Conservation (phyloP, 2,888 invertebrate genomes). For the Morpho deidamia region DNA sequence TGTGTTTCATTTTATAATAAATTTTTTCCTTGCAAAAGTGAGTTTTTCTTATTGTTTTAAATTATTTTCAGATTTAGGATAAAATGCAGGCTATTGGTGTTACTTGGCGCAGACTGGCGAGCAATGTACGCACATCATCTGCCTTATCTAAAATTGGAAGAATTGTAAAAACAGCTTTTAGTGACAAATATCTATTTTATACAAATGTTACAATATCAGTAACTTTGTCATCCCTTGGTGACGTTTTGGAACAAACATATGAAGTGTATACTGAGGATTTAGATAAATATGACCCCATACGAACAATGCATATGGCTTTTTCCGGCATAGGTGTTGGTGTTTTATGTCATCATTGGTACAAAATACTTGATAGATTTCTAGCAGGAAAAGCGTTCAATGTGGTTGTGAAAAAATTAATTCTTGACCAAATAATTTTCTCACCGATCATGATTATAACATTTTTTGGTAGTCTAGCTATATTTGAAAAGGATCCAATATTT, state of each 20-base stretch:
- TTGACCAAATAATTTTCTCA: constrained; percentile 93
- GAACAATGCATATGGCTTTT: constrained; percentile 88
- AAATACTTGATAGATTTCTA: constrained; percentile 84
- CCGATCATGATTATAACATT: constrained; percentile 90
- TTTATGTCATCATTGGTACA: constrained; percentile 94
- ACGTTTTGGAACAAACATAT: constrained; percentile 89
- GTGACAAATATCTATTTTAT: constrained; percentile 83
- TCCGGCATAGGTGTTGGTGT: constrained; percentile 90
- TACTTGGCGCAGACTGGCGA: constrained; percentile 52
- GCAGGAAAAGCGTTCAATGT: constrained; percentile 84
- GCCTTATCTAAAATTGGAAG: constrained; percentile 38
- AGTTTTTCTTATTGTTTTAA: constrained; percentile 4
- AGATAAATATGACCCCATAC: constrained; percentile 76
- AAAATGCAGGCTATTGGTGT: constrained; percentile 51
- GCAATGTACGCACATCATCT: constrained; percentile 37
- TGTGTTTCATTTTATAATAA: neutral
- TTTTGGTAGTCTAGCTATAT: constrained; percentile 86
- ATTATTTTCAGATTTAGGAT: constrained; percentile 38
- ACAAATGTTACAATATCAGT: constrained; percentile 92
- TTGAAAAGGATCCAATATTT: constrained; percentile 81
- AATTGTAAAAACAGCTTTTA: constrained; percentile 73
- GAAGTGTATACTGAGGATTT: constrained; percentile 83
- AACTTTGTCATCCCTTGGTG: constrained; percentile 87
- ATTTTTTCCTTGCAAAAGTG: neutral
- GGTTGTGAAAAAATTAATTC: constrained; percentile 87